A percentile compares a stretch with the other conserved stretches of the same genome.
These are phyloP conservation scores for Coelopa frigida DNA, from an alignment of 1,140 invertebrate species.

Conservation along the genomic window DNA sequence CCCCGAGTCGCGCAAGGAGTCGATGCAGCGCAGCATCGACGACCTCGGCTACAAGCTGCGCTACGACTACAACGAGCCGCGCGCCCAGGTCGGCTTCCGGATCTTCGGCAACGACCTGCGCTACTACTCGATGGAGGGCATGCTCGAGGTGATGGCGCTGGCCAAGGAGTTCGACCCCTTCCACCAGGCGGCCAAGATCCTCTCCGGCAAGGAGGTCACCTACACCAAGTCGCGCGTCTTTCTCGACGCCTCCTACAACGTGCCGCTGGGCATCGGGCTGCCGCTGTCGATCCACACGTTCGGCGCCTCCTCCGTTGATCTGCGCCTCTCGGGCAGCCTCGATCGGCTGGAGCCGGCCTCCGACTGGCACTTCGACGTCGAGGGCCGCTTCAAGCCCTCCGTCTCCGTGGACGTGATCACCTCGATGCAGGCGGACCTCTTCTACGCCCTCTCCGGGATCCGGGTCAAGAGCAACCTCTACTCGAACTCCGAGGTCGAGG, in stretches of 20 bases:
- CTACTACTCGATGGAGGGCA: slow-evolving; percentile 59
- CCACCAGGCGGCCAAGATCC: slow-evolving; percentile 58
- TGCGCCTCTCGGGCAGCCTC: slow-evolving; percentile 66
- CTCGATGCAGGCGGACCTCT: slow-evolving; percentile 66
- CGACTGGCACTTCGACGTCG: slow-evolving; percentile 60
- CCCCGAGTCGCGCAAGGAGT: slow-evolving; percentile 17
- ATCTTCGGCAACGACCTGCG: slow-evolving; percentile 74
- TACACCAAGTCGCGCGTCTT: slow-evolving; percentile 75
- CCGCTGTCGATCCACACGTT: slow-evolving; percentile 76
- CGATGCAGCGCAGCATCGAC: slow-evolving; percentile 27
- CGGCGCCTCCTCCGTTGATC: slow-evolving; percentile 75
- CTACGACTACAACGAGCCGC: slow-evolving; percentile 51
- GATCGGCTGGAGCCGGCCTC: slow-evolving; percentile 46
- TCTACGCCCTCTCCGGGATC: slow-evolving; percentile 66
- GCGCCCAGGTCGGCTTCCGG: slow-evolving; percentile 52
- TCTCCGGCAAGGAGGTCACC: slow-evolving; percentile 70
- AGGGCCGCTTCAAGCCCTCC: slow-evolving; percentile 67
- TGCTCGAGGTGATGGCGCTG: slow-evolving; percentile 56
- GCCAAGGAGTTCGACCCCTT: slow-evolving; percentile 59
- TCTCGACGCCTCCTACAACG: slow-evolving; percentile 74
- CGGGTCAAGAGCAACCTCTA: slow-evolving; percentile 76
- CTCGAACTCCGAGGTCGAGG: slow-evolving; percentile 71
- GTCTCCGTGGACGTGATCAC: slow-evolving; percentile 73
- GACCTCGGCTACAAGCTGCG: slow-evolving; percentile 37
- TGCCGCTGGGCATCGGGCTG: slow-evolving; percentile 76